Evolutionary conservation across 92 coral and sea anemone genomes (phyloP), one percentile per base, ranked within the genome.

Genomic region (Diadumene lineata): DNA sequence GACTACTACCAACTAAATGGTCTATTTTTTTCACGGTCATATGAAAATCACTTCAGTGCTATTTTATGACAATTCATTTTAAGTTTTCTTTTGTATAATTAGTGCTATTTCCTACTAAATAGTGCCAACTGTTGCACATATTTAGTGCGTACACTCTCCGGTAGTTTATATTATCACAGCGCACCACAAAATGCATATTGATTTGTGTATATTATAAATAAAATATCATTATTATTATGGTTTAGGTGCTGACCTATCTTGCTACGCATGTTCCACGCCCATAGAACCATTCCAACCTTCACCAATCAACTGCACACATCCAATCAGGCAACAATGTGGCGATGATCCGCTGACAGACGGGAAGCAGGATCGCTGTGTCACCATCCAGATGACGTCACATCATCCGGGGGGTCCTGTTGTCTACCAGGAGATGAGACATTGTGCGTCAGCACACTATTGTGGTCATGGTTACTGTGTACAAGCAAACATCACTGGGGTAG

Each of bases 191-290:
- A n/a, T n/a, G n/a, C n/a, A n/a, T n/a, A n/a, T n/a, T n/a, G n/a
- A n/a, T n/a, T n/a, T n/a, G n/a, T n/a, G n/a, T n/a, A n/a, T n/a
- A n/a, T n/a, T n/a, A n/a, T n/a, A n/a, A n/a, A n/a, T n/a, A n/a
- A n/a, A n/a, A n/a, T n/a, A n/a, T n/a, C n/a, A n/a, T n/a, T n/a
- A n/a, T n/a, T n/a, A n/a, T n/a, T n/a, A n/a, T n/a, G n/a, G n/a
- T n/a, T n/a, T 22, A 74, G 82, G 82, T 56, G 25, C 75, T 11
- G 69, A 64, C 57, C 38, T 78, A 68, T 67, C 65, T 15, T 78
- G 82, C 53, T 78, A 78, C 60, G 82, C 82, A 23, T 78, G 82
- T 69, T 78, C 82, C 21, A 78, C 69, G 16, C 60, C 53, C 43
- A 78, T 68, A 2, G 72, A 78, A 57, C 82, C 82, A 76, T 75